Evolutionary conservation across 1,140 invertebrate species (phyloP).

Genomic region (Zelostemma sp.): DNA sequence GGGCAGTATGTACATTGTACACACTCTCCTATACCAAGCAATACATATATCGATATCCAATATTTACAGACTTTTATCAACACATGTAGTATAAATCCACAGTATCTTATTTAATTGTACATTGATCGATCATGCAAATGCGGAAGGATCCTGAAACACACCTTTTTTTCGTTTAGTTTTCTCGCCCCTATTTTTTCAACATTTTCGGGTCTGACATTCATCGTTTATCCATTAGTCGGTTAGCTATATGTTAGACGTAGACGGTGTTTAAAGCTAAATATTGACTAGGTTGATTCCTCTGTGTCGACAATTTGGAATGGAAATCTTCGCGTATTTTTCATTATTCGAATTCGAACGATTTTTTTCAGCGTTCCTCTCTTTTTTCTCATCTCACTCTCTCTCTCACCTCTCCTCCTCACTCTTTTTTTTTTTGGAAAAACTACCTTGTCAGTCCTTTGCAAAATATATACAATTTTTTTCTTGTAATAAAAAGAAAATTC

Average conservation of each 20-base stretch:
- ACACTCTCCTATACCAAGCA: slow-evolving; percentile 48
- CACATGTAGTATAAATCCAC: slow-evolving; percentile 51
- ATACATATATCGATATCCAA: slow-evolving; percentile 51
- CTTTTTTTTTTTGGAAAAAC: slow-evolving; percentile 47
- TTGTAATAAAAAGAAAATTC: slow-evolving; percentile 36
- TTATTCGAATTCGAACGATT: slow-evolving; percentile 40
- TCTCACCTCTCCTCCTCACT: slow-evolving; percentile 40
- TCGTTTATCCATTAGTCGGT: slow-evolving; percentile 50
- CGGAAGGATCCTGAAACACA: slow-evolving; percentile 48
- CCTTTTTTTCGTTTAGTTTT: slow-evolving; percentile 35
- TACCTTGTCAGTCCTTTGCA: slow-evolving; percentile 50
- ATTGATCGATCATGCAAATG: slow-evolving; percentile 49
- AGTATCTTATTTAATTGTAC: slow-evolving; percentile 50
- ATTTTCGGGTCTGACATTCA: slow-evolving; percentile 40
- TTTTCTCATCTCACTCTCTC: slow-evolving; percentile 32
- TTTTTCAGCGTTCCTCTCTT: slow-evolving; percentile 19
- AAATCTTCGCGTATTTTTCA: slow-evolving; percentile 37
- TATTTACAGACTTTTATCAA: slow-evolving; percentile 51
- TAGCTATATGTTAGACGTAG: slow-evolving; percentile 48
- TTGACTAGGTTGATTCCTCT: slow-evolving; percentile 66
- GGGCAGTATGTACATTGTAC: slow-evolving; percentile 50
- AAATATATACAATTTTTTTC: slow-evolving; percentile 48
- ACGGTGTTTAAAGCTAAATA: slow-evolving; percentile 68
- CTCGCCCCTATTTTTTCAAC: slow-evolving; percentile 30
- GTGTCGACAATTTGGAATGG: slow-evolving; percentile 42